Base-by-base conservation (phyloP, 2,888 invertebrate species). In the Drosophila aldrichi region DNA sequence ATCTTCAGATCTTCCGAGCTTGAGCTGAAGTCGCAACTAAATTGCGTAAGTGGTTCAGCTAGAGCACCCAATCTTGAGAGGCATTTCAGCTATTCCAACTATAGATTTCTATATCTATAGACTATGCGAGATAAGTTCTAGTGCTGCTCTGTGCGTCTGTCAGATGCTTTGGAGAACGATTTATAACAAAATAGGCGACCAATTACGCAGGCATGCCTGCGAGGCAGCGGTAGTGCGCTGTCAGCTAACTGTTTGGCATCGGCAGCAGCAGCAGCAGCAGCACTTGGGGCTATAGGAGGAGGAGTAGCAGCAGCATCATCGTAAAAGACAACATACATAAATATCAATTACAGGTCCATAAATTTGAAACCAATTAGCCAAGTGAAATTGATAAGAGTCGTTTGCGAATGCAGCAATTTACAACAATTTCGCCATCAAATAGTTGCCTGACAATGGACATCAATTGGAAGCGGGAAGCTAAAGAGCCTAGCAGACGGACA, bases 361-460 rank as follows among this genome's bases (percentile, higher is more conserved):
- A 91, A 91, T 91, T 91, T 87, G 82, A 91, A 91, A 92, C 92
- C 91, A 91, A 92, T 91, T 92, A 91, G 92, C 91, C 89, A 85
- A 80, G 87, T 80, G 83, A 87, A 92, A 91, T 92, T 91, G 91
- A 91, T 91, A 91, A 91, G 87, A 82, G 87, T 81, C 82, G 70
- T 82, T 82, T 56, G 75, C 49, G 66, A 77, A 64, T 55, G 75
- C 82, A 70, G 78, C 80, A 85, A 84, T 87, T 87, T 89, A 70
- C 75, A 81, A 64, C 88, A 73, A 88, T 82, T 88, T 88, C 56
- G 67, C 63, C 70, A 69, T 77, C 66, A 76, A 67, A 78, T 70
- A 59, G 62, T 49, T 58, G 60, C 56, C 74, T 71, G 77, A 71
- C 80, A 80, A 80, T 71, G 77, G 63, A 67, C 81, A 77, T 80